These are phyloP conservation scores for Mobula hypostoma DNA, from an alignment of 2,113 vertebrate species.

Conservation along the genomic window DNA sequence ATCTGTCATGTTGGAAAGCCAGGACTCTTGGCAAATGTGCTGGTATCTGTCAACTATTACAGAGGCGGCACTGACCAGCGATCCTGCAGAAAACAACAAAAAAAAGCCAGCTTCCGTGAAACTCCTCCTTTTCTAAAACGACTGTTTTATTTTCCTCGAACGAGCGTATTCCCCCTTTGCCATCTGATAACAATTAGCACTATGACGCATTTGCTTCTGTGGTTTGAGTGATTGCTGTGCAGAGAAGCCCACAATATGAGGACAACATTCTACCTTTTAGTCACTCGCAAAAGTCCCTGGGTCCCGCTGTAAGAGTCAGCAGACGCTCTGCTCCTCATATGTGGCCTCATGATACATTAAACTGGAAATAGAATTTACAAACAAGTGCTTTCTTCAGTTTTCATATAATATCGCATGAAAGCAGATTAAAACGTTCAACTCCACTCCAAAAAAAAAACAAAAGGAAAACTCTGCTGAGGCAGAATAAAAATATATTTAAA, in stretches of 20 bases:
- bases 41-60: slow-evolving; percentile 41
- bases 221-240: slow-evolving; percentile 35
- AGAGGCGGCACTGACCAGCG: slow-evolving; percentile 40
- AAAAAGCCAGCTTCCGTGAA: slow-evolving; percentile 39
- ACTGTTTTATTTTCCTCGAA: slow-evolving; percentile 49
- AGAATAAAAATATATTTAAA: not conserved
- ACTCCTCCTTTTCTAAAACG: slow-evolving; percentile 30
- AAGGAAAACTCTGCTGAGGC: too few relatives aligned
- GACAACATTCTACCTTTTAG: slow-evolving; percentile 40
- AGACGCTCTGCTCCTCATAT: not conserved
- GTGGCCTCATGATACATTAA: not conserved
- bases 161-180: slow-evolving; percentile 60
- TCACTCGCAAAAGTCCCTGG: slow-evolving; percentile 42
- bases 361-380: not conserved
- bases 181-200: slow-evolving; percentile 72
- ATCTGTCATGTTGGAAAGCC: slow-evolving; percentile 46
- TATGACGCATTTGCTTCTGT: slow-evolving; percentile 71
- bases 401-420: not conserved
- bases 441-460: too few relatives aligned
- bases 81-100: slow-evolving; percentile 37
- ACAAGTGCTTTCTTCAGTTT: not conserved
- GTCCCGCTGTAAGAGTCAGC: not conserved
- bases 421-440: not conserved
- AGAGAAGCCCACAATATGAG: not conserved
- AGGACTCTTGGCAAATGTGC: slow-evolving; percentile 46